A percentile compares a stretch with the other conserved stretches of the same genome.
Evolutionary conservation across 2,888 invertebrate genomes (phyloP).

Genomic region (Cremastobaeus sp.): DNA sequence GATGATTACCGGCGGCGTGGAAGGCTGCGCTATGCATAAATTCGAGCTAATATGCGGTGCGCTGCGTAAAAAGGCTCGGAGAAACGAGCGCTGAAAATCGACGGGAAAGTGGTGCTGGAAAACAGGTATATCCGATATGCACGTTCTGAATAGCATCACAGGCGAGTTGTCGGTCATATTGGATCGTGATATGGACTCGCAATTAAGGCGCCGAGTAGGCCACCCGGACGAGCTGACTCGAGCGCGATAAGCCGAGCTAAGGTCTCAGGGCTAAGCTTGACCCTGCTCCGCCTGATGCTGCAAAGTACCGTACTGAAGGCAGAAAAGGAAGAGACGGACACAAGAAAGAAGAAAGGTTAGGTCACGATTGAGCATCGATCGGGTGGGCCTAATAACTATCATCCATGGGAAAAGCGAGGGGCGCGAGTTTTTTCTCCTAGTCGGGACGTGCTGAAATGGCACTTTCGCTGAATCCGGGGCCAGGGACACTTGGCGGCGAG

Average conservation of each 20-base stretch:
- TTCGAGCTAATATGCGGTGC: too few species aligned
- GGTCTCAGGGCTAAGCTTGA: constrained; percentile 74
- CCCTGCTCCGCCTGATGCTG: constrained; percentile 66
- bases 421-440: too few species aligned
- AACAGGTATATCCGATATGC: constrained; percentile 56
- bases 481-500: too few species aligned
- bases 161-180: constrained; percentile 77
- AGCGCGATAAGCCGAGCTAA: constrained; percentile 76
- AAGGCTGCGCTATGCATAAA: too few species aligned
- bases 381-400: constrained; percentile 73
- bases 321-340: constrained; percentile 37
- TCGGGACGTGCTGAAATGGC: too few species aligned
- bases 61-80: background rate
- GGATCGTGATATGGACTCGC: constrained; percentile 78
- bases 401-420: constrained; percentile 42
- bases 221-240: constrained; percentile 75
- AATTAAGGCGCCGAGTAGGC: constrained; percentile 78
- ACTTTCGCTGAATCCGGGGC: too few species aligned
- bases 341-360: constrained; percentile 65
- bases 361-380: constrained; percentile 75
- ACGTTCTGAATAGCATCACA: constrained; percentile 67
- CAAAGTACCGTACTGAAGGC: constrained; percentile 64
- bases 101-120: constrained; percentile 23
- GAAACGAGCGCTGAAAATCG: constrained; percentile 19
- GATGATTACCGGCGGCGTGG: constrained; percentile 26